Conservation (phyloP, 2,888 invertebrate genomes). For the Cephus nigrinus region DNA sequence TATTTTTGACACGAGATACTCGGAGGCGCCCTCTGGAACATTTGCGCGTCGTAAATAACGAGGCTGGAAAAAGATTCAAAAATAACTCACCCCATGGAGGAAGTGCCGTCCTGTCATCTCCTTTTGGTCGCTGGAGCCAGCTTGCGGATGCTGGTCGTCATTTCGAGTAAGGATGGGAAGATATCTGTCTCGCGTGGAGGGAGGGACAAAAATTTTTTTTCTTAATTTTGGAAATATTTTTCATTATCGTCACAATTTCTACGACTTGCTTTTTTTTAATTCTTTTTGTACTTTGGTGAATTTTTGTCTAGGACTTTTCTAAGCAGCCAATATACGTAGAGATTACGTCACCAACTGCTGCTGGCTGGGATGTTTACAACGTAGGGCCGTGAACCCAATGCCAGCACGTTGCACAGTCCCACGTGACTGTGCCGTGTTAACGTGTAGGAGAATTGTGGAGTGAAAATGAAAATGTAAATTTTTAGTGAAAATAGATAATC, state of each 20-base stretch:
- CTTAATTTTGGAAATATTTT: not conserved
- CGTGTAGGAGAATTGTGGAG: not conserved
- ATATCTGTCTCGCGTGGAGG: not conserved
- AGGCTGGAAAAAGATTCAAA: slow-evolving; percentile 20
- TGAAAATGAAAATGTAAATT: not conserved
- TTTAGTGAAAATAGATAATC: not conserved
- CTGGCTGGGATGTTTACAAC: slow-evolving; percentile 19
- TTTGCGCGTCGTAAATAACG: slow-evolving; percentile 25
- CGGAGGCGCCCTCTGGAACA: slow-evolving; percentile 10
- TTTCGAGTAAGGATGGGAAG: not conserved
- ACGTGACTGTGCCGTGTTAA: slow-evolving; percentile 38
- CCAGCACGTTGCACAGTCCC: slow-evolving; percentile 48
- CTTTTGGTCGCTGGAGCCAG: slow-evolving; percentile 7
- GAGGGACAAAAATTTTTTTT: not conserved
- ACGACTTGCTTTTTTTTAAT: not conserved
- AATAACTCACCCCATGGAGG: slow-evolving; percentile 25
- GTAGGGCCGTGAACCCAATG: slow-evolving; percentile 51
- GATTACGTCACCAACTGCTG: not conserved
- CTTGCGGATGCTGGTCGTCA: not conserved
- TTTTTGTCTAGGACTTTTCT: not conserved
- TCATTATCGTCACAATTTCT: not conserved
- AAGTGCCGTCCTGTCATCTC: slow-evolving; percentile 16
- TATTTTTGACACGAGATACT: not conserved
- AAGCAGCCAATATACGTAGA: not conserved
- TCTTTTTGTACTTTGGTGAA: rapidly evolving